These are phyloP conservation scores for Manis crassicaudata DNA, from an alignment of 2,797 vertebrate species.

Conservation along the genomic window DNA sequence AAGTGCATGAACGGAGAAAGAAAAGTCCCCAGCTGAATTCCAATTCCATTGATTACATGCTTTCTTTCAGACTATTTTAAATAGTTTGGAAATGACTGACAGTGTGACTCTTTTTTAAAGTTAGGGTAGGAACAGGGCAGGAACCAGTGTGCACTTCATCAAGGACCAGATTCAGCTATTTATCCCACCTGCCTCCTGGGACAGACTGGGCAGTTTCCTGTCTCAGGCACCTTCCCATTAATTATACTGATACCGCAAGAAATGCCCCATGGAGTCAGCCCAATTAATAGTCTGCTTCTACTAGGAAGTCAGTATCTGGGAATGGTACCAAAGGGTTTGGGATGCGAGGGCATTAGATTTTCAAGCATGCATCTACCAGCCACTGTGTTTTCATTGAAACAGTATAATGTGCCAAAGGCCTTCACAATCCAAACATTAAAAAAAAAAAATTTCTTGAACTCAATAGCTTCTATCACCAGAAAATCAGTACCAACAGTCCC, in stretches of 20 bases:
- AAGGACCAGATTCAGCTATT: neutral
- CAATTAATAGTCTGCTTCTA: neutral
- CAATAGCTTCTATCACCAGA: constrained; percentile 48
- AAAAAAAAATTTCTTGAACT: neutral
- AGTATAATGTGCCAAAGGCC: neutral
- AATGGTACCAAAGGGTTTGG: neutral
- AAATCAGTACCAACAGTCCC: constrained; percentile 30
- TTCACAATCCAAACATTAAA: neutral
- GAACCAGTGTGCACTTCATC: neutral
- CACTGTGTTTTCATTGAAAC: neutral
- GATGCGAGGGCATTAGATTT: neutral
- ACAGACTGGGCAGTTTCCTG: neutral
- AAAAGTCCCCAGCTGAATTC: neutral
- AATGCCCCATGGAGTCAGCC: neutral
- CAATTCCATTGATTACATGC: neutral
- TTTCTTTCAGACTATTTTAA: constrained; percentile 56
- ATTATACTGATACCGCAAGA: neutral
- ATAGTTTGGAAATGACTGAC: neutral
- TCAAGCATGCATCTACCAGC: neutral
- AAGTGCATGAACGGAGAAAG: constrained; percentile 68
- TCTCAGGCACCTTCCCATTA: neutral
- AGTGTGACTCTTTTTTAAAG: neutral
- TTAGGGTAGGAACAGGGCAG: neutral
- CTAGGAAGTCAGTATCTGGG: neutral
- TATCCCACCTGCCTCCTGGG: neutral